Percentiles rank a stretch among this genome's conserved stretches.
Evolutionary conservation across 2,797 vertebrate genomes (phyloP).

Genomic region (Percopsis omiscomaycus): DNA sequence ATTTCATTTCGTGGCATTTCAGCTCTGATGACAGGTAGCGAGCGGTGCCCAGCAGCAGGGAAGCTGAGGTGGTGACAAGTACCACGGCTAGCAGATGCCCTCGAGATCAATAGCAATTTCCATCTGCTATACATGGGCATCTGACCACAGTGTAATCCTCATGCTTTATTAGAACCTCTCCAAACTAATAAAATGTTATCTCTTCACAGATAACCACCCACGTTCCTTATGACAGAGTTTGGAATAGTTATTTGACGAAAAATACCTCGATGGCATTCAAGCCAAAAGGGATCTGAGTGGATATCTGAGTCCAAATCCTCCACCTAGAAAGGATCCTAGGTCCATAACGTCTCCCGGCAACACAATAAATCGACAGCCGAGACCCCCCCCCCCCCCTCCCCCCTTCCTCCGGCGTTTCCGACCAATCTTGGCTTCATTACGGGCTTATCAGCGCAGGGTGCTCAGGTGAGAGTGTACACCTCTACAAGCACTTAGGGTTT

Average conservation of each 20-base stretch:
- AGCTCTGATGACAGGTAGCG: neutral
- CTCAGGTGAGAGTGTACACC: constrained; percentile 63
- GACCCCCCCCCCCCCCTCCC: constrained; percentile 19
- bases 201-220: constrained; percentile 31
- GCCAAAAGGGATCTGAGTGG: constrained; percentile 52
- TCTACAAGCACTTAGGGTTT: constrained; percentile 67
- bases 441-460: constrained; percentile 49
- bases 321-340: constrained; percentile 62
- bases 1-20: constrained; percentile 22
- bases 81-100: constrained; percentile 20
- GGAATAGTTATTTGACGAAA: constrained; percentile 67
- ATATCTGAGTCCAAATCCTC: constrained; percentile 65
- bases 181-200: constrained; percentile 52
- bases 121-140: constrained; percentile 59
- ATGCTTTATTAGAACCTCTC: constrained; percentile 60
- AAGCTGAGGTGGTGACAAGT: constrained; percentile 25
- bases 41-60: neutral
- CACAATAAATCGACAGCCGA: constrained; percentile 52
- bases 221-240: constrained; percentile 52
- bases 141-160: constrained; percentile 53
- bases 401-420: constrained; percentile 33
- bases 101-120: constrained; percentile 58
- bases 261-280: constrained; percentile 61
- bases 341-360: constrained; percentile 52
- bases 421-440: constrained; percentile 49